Conservation (phyloP, 1,140 invertebrate species). For the Ips typographus region DNA sequence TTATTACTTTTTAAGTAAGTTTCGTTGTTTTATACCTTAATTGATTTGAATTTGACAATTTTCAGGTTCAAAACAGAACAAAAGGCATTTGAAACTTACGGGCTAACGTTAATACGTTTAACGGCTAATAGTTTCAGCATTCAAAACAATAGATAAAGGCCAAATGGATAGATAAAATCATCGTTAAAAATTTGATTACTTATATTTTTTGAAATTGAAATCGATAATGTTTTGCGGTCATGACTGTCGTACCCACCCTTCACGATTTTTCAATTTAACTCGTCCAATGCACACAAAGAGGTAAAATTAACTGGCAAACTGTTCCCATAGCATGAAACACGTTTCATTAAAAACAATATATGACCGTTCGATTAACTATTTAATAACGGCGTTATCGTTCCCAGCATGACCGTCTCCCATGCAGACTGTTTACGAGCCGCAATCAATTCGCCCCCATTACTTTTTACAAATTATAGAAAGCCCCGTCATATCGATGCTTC, state of each 20-base stretch:
- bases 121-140: no score
- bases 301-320: slow-evolving; percentile 10
- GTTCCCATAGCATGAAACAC: slow-evolving; percentile 16
- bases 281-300: background rate
- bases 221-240: no score
- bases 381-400: slow-evolving; percentile 10
- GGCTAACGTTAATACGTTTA: no score
- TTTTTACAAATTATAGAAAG: slow-evolving; percentile 24
- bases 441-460: slow-evolving; percentile 31
- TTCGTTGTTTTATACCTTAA: no score
- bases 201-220: no score
- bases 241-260: background rate
- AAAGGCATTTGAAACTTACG: no score
- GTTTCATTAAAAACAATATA: slow-evolving; percentile 19
- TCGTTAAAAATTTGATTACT: no score
- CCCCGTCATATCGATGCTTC: background rate
- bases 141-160: no score
- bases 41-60: no score
- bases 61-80: no score
- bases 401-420: slow-evolving; percentile 10
- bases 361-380: slow-evolving; percentile 13
- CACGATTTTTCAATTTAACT: background rate
- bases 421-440: background rate
- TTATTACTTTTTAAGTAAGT: no score
- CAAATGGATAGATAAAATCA: no score